A percentile compares a stretch with the other conserved stretches of the same genome.
Conservation (phyloP, 2,888 invertebrate genomes). For the Ichneumoninae sp. region DNA sequence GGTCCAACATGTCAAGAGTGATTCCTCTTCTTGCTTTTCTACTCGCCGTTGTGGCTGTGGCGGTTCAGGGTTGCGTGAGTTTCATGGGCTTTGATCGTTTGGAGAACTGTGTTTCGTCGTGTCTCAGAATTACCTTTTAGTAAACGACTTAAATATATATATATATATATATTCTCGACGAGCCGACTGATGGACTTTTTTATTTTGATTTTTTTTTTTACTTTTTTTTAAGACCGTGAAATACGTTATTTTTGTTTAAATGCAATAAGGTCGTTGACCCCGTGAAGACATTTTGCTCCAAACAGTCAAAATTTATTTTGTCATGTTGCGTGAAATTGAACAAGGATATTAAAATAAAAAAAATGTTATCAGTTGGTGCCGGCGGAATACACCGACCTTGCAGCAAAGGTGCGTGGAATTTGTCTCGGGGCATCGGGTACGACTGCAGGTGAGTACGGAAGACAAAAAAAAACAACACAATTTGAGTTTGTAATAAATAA, state of each 20-base stretch:
- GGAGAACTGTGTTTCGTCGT: not conserved
- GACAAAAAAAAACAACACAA: not conserved
- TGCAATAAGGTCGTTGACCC: no score
- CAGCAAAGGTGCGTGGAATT: not conserved
- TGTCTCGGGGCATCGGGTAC: not conserved
- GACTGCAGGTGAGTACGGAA: not conserved
- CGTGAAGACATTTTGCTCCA: no score
- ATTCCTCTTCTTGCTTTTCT: not conserved
- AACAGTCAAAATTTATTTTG: no score
- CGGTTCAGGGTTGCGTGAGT: not conserved
- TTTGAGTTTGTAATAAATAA: no score
- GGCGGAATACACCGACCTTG: not conserved
- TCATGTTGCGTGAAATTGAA: no score
- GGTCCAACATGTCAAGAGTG: not conserved
- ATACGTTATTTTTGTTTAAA: not conserved
- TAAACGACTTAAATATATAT: no score
- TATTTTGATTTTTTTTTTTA: not conserved
- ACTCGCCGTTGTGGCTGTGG: not conserved
- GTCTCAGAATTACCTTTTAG: not conserved
- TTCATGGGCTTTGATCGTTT: not conserved
- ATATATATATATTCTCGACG: no score
- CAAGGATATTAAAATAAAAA: no score
- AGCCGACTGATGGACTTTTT: not conserved
- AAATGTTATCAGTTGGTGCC: not conserved
- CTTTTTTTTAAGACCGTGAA: not conserved